Conservation (phyloP, 1,140 invertebrate genomes). For the Trichonephila inaurata region DNA sequence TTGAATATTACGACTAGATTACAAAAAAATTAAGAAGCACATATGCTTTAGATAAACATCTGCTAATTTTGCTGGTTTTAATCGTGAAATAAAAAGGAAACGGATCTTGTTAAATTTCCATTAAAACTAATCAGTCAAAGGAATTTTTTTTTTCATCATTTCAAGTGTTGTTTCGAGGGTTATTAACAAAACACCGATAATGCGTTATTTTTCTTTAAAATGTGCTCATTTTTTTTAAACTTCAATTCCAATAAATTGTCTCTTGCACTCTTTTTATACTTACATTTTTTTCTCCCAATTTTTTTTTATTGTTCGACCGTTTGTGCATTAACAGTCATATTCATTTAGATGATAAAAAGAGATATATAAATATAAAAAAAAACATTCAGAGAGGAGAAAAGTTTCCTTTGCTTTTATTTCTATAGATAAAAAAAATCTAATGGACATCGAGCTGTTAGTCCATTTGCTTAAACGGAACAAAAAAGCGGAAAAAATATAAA, state of each 20-base stretch:
- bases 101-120: constrained; percentile 10
- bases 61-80: background rate
- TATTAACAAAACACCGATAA: constrained; percentile 44
- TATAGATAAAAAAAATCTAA: constrained; percentile 49
- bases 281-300: background rate
- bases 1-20: too few relatives aligned
- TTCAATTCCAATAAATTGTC: background rate
- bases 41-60: too few relatives aligned
- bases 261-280: background rate
- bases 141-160: constrained; percentile 7
- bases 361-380: constrained; percentile 40
- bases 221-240: background rate
- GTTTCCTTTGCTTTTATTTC: constrained; percentile 23
- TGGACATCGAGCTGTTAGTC: constrained; percentile 72
- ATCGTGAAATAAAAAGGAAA: background rate
- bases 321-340: constrained; percentile 62
- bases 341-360: constrained; percentile 70
- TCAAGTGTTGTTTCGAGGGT: constrained; percentile 28
- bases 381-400: background rate
- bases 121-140: background rate
- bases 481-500: constrained; percentile 31
- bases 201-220: constrained; percentile 8
- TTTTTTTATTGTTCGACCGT: constrained; percentile 18
- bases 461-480: constrained; percentile 70
- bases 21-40: too few relatives aligned